These are phyloP conservation scores for Choloepus hoffmanni DNA, from an alignment of 2,113 vertebrate genomes.

Conservation along the genomic window DNA sequence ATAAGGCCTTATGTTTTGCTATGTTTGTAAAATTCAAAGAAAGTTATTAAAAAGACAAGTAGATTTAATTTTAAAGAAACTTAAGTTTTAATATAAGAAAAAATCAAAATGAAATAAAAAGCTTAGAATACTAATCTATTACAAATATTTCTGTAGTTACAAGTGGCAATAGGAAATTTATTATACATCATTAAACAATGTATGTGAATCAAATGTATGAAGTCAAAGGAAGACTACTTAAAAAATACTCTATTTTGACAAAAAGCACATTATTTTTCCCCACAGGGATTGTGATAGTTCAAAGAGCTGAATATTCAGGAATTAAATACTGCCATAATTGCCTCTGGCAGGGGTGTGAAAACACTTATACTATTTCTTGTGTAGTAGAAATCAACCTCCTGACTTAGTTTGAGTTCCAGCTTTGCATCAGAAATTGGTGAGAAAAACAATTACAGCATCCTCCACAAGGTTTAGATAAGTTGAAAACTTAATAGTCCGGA, in stretches of 20 bases:
- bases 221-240: neutral
- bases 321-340: constrained; percentile 77
- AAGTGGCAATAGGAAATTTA: neutral
- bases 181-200: neutral
- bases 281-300: constrained; percentile 67
- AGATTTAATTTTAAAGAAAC: neutral
- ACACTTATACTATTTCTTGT: constrained; percentile 54
- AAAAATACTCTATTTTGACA: constrained; percentile 43
- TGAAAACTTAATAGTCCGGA: constrained; percentile 39
- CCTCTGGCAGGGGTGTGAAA: constrained; percentile 60
- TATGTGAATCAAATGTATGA: constrained; percentile 8
- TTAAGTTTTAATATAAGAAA: neutral
- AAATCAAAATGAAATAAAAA: neutral
- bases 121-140: neutral
- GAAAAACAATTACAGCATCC: neutral
- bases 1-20: neutral
- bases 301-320: constrained; percentile 74
- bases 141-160: neutral
- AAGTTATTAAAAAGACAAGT: neutral
- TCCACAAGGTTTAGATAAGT: constrained; percentile 47
- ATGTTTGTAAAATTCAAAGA: neutral
- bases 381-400: constrained; percentile 65
- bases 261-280: constrained; percentile 31
- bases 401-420: constrained; percentile 60
- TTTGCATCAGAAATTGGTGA: constrained; percentile 69